Percentiles rank a stretch among this genome's conserved stretches.
These are phyloP conservation scores for Sturnus vulgaris DNA, from an alignment of 2,113 vertebrate species.

Conservation along the genomic window DNA sequence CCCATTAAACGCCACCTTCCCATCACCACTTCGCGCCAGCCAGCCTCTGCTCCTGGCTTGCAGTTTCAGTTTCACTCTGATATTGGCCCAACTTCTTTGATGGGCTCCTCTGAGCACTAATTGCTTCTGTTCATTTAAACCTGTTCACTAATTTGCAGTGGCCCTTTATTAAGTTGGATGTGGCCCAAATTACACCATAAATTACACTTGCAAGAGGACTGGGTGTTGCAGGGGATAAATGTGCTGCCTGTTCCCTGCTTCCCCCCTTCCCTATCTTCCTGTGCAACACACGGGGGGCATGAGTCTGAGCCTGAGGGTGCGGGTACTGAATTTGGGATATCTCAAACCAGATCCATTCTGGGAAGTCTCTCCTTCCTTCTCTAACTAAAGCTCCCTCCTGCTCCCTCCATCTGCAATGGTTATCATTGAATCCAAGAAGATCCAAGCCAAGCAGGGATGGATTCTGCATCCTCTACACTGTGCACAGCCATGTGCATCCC, in stretches of 20 bases:
- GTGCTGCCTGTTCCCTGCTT: constrained; percentile 23
- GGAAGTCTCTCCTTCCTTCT: neutral
- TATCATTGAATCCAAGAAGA: neutral
- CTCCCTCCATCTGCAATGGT: neutral
- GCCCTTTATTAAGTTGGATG: constrained; percentile 77
- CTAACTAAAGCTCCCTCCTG: neutral
- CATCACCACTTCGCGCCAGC: constrained; percentile 37
- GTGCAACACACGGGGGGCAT: rapidly evolving
- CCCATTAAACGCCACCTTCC: constrained; percentile 74
- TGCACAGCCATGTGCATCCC: neutral
- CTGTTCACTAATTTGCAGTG: constrained; percentile 75
- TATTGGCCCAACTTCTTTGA: constrained; percentile 71
- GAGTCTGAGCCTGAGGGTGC: neutral
- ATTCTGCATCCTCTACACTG: neutral
- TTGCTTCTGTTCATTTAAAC: constrained; percentile 79
- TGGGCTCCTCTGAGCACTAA: constrained; percentile 70
- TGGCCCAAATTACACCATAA: constrained; percentile 73
- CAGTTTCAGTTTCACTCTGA: constrained; percentile 57
- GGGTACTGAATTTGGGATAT: neutral
- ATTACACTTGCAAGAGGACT: constrained; percentile 53
- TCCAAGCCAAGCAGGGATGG: neutral
- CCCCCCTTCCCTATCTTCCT: neutral
- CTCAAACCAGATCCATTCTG: neutral
- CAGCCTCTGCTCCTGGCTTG: constrained; percentile 54
- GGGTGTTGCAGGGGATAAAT: constrained; percentile 38